Evolutionary conservation across 2,888 invertebrate species (phyloP), one percentile per base, ranked within the genome.

Genomic region (Polyploca ridens): DNA sequence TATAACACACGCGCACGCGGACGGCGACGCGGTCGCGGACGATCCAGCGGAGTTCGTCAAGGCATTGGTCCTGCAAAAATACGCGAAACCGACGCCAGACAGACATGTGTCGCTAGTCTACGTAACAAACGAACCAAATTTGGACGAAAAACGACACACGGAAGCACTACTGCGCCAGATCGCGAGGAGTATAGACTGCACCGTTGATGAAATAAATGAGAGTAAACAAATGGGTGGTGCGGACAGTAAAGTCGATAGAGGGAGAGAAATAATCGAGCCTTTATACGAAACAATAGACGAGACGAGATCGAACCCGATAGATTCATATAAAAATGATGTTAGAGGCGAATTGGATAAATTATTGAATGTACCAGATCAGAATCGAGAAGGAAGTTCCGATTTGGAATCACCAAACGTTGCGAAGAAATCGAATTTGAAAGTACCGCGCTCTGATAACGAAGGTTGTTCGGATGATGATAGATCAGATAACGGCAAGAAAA

Each of bases 51-150:
- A 90, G 79, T 93, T 89, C 82, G 92, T 93, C 61, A 90, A 88
- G 81, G 91, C 91, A 72, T 77, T 92, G 66, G 93, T 93, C 72
- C 84, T 91, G 85, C 91, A 93, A 74, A 93, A 92, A 86, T 92
- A 93, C 88, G 88, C 90, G 64, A 87, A 85, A 27, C 61, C 61
- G 79, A 81, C 76, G 69, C 79, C 86, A 62, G 87, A 90, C 64
- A 82, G 87, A 77, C 88, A 93, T 90, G 93, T 94, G 90, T 92
- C 90, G 1, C 71, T 88, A 1, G 90, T 93, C 63, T 94, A 92
- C 86, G 90, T 93, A 19, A 83, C 83, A 7, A 78, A 89, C 76
- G 90, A 89, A 41, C 86, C 90, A 7, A 81, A 88, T 72, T 78
- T 86, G 77, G 88, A 89, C 46, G 93, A 93, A 70, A 92, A 91